Evolutionary conservation across 2,888 invertebrate genomes (phyloP), one percentile per base, ranked within the genome.

Genomic region (Melangyna quadrimaculata): DNA sequence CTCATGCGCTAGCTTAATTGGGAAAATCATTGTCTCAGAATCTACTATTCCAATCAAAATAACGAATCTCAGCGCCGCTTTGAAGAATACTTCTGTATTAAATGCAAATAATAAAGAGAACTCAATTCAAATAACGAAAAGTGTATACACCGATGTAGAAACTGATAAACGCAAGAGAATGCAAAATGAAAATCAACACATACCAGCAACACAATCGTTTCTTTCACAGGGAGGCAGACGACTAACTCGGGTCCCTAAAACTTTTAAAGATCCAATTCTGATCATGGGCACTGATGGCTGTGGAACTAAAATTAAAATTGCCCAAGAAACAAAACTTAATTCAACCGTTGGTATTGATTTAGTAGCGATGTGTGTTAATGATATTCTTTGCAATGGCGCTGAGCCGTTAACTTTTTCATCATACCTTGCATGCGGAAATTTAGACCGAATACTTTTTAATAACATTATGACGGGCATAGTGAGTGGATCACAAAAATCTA

Each of bases 351-450:
- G 99, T 40, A 95, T 97, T 79, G 99, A 99, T 93, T 93, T 99
- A 80, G 99, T 99, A 2, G 99, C 99, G 10, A 99, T 99, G 99
- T 99, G 99, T 90, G 98, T 97, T 7, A 99, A 99, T 93, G 99
- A 99, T 92, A 95, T 99, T 59, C 93, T 99, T 37, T 98, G 98
- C 87, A 98, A 98, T 89, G 99, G 98, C 6, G 99, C 98, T 0
- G 96, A 97, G 88, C 98, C 99, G 0, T 93, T 98, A n/a, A 98
- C 97, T 87, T 99, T 99, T 93, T 94, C 99, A 37, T 98, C 99
- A 92, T 99, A 99, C 93, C 92, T 97, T 92, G 98, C 99, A 9
- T 97, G 97, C 88, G 98, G 98, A 5, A 92, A 94, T 57, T 93
- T 99, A 70, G 94, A 97, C 88, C 94, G 96, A 3, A 91, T 93